Percentiles rank a stretch among this genome's conserved stretches.
These are phyloP conservation scores for Mus minutoides DNA, from an alignment of 2,797 vertebrate species.

Conservation along the genomic window DNA sequence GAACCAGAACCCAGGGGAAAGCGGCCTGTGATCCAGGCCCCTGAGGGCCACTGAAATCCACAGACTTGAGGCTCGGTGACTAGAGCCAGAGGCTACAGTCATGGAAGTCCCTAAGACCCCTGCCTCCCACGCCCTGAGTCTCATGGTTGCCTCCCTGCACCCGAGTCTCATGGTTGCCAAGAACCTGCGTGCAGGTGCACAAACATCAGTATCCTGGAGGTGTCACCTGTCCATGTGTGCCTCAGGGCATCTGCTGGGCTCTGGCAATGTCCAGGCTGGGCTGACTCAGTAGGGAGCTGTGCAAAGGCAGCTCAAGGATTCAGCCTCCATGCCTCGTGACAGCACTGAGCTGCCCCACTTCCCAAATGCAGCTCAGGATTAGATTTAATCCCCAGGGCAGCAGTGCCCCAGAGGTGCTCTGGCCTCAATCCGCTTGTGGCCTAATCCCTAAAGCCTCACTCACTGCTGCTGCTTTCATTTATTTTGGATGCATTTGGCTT, in stretches of 20 bases:
- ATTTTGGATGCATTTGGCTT: conserved; percentile 40
- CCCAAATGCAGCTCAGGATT: not conserved
- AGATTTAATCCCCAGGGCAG: conserved; percentile 81
- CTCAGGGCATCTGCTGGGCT: not conserved
- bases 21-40: no score
- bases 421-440: conserved; percentile 79
- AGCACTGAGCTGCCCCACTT: not conserved
- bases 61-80: not conserved
- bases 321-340: no score
- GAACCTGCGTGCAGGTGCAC: fast-evolving
- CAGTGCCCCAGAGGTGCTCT: conserved; percentile 73
- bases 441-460: conserved; percentile 78
- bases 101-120: no score
- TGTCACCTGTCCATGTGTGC: not conserved
- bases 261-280: not conserved
- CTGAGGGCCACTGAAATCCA: no score
- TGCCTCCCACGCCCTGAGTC: not conserved
- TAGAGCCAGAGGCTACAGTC: not conserved
- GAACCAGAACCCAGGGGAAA: not conserved
- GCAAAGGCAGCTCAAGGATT: not conserved
- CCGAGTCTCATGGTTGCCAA: not conserved
- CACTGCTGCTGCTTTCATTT: conserved; percentile 74
- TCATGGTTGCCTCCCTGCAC: not conserved
- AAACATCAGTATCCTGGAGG: not conserved
- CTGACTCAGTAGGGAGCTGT: not conserved